Evolutionary conservation across 1,140 invertebrate species (phyloP), one percentile per base, ranked within the genome.

Genomic region (Berghia stephanieae): DNA sequence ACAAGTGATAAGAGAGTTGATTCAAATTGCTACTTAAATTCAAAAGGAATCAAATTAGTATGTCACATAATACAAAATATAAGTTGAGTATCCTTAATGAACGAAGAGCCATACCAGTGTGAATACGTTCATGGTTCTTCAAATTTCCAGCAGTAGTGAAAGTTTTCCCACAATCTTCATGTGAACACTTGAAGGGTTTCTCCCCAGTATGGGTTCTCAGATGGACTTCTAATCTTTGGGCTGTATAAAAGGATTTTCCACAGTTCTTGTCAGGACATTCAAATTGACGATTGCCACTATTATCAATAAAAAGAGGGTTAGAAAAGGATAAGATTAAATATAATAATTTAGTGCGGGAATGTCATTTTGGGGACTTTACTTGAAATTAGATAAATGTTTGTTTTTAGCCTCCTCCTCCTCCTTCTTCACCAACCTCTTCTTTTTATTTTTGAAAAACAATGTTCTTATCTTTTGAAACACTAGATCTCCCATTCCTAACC

Each of bases 81-180:
- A 3, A 57, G 3, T 21, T 31, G 6, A 13, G 13, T 55, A 40
- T 46, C 0, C 13, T 21, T 0, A 40, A 4, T 1, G 18, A 57
- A 24, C 71, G 24, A 40, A 52, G 36, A 63, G 44, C 10, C 18
- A 55, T 78, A 85, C 85, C 85, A 75, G 86, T 84, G 74, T 87
- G 86, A 57, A 84, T 81, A 21, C 86, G 63, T 24, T 72, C 57
- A 74, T 87, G 86, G 71, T 87, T 87, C 46, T 83, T 82, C 2
- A 87, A 79, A 78, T 87, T 87, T 24, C 83, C 83, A 21, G 83
- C 82, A 3, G 84, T 87, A 13, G 83, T 85, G 75, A 88, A 87
- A 31, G 82, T 79, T 73, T 86, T 85, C 2, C 77, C 78, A 81
- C 86, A 88, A 27, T 80, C 80, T 49, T 76, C 27, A n/a, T 81